phyloP scores from a whole-genome alignment of 2,797 vertebrate genomes.

The Alectoris magna region DNA sequence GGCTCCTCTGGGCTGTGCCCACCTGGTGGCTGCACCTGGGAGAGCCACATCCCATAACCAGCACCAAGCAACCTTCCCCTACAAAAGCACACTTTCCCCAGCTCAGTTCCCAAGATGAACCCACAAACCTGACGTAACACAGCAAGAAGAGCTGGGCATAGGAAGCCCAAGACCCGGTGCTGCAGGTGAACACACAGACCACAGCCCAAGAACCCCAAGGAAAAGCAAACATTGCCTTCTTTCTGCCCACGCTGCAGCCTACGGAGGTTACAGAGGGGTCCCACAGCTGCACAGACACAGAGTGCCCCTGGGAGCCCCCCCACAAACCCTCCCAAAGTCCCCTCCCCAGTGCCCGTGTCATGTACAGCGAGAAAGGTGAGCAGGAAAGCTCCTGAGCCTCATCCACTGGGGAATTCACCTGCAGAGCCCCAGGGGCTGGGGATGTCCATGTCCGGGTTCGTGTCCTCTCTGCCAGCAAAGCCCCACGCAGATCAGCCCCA shows the following conservation, averaged over 20 bases:
- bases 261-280: accelerated
- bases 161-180: not conserved
- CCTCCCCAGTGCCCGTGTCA: not conserved
- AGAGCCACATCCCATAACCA: not conserved
- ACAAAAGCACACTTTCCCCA: accelerated
- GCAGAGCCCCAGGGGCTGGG: not conserved
- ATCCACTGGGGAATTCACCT: not conserved
- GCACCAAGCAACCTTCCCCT: not conserved
- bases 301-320: not conserved
- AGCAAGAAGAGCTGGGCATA: accelerated
- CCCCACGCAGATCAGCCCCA: not conserved
- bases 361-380: accelerated
- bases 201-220: not conserved
- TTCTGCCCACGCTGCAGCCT: not conserved
- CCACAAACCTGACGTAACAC: accelerated
- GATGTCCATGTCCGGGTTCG: not conserved
- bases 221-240: not conserved
- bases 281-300: not conserved
- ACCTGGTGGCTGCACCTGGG: not conserved
- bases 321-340: not conserved
- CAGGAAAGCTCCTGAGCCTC: not conserved
- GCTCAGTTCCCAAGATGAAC: accelerated
- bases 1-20: not conserved
- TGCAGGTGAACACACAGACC: not conserved
- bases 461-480: not conserved